Conservation (phyloP, 2,888 invertebrate species). For the Biston betularia region DNA sequence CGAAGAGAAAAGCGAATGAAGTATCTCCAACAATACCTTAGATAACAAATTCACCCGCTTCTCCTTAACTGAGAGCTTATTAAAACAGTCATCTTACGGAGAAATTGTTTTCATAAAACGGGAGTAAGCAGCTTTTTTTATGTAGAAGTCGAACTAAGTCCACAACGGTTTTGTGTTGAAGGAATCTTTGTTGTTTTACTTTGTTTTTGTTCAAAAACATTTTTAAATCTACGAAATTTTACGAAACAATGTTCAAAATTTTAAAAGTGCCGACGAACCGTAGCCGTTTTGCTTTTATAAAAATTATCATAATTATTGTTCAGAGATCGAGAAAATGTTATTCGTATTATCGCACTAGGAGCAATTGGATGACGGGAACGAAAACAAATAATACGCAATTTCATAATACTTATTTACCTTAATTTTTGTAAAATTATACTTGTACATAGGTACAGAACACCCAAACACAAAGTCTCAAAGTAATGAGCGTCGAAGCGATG, state of each 20-base stretch:
- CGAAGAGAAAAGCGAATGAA: constrained; percentile 20
- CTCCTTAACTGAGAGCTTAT: constrained; percentile 61
- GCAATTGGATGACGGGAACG: too few relatives aligned
- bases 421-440: too few relatives aligned
- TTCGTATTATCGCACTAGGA: too few relatives aligned
- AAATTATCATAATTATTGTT: too few relatives aligned
- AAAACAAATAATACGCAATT: too few relatives aligned
- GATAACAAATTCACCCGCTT: constrained; percentile 40
- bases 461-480: too few relatives aligned
- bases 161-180: constrained; percentile 39
- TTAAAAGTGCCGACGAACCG: background rate
- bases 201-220: constrained; percentile 5
- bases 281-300: background rate
- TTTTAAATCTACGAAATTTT: background rate
- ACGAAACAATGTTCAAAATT: background rate
- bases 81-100: constrained; percentile 60
- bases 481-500: too few relatives aligned
- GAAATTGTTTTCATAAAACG: constrained; percentile 64
- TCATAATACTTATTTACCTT: too few relatives aligned
- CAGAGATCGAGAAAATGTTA: too few relatives aligned
- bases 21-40: constrained; percentile 32
- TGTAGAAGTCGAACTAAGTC: constrained; percentile 53
- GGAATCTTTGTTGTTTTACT: constrained; percentile 3
- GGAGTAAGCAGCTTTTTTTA: constrained; percentile 52
- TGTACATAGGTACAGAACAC: too few relatives aligned